Conservation (phyloP, 1,140 invertebrate genomes). For the Mizuhopecten yessoensis region DNA sequence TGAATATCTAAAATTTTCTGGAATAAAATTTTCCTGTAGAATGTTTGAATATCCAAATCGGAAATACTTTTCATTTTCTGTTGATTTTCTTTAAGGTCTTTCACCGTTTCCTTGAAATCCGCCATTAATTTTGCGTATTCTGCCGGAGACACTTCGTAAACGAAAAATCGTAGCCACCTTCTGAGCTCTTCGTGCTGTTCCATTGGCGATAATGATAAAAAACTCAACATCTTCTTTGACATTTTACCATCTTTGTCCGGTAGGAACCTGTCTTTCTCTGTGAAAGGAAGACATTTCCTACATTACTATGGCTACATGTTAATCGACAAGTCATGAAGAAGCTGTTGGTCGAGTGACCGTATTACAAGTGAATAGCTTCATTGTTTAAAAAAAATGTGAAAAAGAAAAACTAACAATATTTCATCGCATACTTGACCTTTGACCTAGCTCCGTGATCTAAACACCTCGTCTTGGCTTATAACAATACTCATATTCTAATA, state of each 20-base stretch:
- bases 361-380: too few relatives aligned
- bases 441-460: too few relatives aligned
- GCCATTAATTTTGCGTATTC: conserved; percentile 56
- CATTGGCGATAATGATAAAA: conserved; percentile 40
- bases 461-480: too few relatives aligned
- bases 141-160: conserved; percentile 51
- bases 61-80: not conserved
- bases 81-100: conserved; percentile 31
- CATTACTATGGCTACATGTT: too few relatives aligned
- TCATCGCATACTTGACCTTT: too few relatives aligned
- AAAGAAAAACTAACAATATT: too few relatives aligned
- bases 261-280: not conserved
- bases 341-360: too few relatives aligned
- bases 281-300: not conserved
- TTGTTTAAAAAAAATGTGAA: too few relatives aligned
- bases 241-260: not conserved
- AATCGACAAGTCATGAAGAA: too few relatives aligned
- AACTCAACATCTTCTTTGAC: conserved; percentile 45
- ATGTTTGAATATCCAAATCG: conserved; percentile 45
- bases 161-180: conserved; percentile 45
- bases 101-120: conserved; percentile 47
- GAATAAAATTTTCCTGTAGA: conserved; percentile 54
- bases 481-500: too few relatives aligned
- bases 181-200: conserved; percentile 52
- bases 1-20: conserved; percentile 53